Evolutionary conservation across 2,113 vertebrate genomes (phyloP), one percentile per base, ranked within the genome.

Genomic region (Etheostoma cragini): DNA sequence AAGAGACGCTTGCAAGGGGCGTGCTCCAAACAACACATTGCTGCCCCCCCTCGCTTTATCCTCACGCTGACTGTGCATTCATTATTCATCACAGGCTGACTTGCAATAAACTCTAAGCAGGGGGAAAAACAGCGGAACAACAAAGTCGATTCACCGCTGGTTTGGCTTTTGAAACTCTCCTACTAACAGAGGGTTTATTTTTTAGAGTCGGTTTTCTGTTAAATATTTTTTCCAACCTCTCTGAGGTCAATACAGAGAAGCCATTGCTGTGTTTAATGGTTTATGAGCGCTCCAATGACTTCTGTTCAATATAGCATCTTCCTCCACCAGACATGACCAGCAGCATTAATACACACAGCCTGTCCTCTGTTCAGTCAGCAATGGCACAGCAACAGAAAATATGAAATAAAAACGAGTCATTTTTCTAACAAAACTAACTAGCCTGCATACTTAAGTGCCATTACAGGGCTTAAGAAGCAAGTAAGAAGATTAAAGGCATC

Each of bases 31-130:
- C 70, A 75, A 64, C 81, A 70, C 76, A 80, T 76, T 26, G 21
- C 56, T 13, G 33, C 26, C 54, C 5, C 49, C 17, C 38, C 13
- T 21, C 1, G 52, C 49, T 87, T 83, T 58, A 82, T 70, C 73
- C 69, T 75, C 77, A 54, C 24, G 50, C 69, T 30, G 79, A 78
- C 83, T 76, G 60, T 8, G 53, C 82, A 91, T 91, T 81, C 62
- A 92, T 92, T 90, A 94, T 90, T 90, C 78, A 91, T 84, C 80
- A 78, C 57, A 79, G 42, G 49, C 70, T 68, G 33, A 84, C 67
- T 66, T 66, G 30, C 82, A 76, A 47, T 82, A 85, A 87, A 86
- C 60, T 70, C 69, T 33, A 19, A 2, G 10, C 24, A 83, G 72
- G 52, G 72, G 42, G 5, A 35, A 54, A 58, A 46, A 60, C 52